phyloP scores from a whole-genome alignment of 2,797 vertebrate genomes.

The Typhlichthys eigenmanni region DNA sequence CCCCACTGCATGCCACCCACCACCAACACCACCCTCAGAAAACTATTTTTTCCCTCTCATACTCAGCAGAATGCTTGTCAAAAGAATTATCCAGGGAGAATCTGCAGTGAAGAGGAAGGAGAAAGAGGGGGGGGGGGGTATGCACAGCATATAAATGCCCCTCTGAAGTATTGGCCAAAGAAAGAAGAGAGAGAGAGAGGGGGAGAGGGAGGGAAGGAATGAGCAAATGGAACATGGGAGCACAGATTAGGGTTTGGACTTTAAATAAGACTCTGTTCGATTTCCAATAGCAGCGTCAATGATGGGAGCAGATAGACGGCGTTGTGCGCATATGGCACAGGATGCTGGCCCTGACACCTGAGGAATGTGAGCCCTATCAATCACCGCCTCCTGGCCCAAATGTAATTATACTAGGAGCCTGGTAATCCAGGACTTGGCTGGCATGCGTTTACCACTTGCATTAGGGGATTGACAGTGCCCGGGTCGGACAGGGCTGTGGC shows the following conservation, averaged over 20 bases:
- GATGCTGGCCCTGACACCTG: slow-evolving; percentile 39
- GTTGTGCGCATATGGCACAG: slow-evolving; percentile 17
- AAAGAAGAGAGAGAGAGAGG: neutral
- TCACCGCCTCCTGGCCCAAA: slow-evolving; percentile 64
- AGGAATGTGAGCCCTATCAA: slow-evolving; percentile 72
- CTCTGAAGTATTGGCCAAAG: slow-evolving; percentile 29
- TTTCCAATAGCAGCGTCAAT: slow-evolving; percentile 44
- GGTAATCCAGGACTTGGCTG: slow-evolving; percentile 65
- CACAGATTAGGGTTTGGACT: slow-evolving; percentile 42
- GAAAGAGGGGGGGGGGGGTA: slow-evolving; percentile 16
- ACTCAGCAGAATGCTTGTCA: slow-evolving; percentile 57
- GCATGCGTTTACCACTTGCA: slow-evolving; percentile 50
- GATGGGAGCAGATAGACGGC: slow-evolving; percentile 39
- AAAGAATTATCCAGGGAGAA: slow-evolving; percentile 60
- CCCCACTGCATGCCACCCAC: neutral
- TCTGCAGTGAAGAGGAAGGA: slow-evolving; percentile 32
- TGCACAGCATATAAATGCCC: slow-evolving; percentile 48
- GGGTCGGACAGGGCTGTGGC: slow-evolving; percentile 37
- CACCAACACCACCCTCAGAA: neutral
- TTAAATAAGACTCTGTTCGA: slow-evolving; percentile 40
- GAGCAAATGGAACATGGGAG: slow-evolving; percentile 40
- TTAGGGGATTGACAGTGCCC: slow-evolving; percentile 63
- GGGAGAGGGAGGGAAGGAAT: neutral
- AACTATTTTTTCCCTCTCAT: neutral
- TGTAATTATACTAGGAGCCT: slow-evolving; percentile 70